Conservation (phyloP, 2,113 vertebrate genomes). For the Clarias batrachus region DNA sequence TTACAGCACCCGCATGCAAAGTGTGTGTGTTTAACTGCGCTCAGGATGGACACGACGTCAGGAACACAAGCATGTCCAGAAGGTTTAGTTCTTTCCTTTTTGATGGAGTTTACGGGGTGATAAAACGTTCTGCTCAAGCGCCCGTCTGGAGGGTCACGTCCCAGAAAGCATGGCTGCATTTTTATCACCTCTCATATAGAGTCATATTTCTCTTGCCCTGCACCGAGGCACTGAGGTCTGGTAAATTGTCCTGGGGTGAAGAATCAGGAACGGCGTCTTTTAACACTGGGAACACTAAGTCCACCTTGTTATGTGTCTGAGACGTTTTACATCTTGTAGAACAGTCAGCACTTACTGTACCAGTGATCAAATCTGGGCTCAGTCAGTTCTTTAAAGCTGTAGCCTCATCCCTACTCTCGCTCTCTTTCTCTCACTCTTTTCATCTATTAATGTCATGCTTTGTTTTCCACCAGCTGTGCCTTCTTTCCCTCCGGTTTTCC, state of each 20-base stretch:
- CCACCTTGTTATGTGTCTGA: not conserved
- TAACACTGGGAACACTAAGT: not conserved
- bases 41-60: not conserved
- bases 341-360: not conserved
- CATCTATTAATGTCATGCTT: slow-evolving; percentile 51
- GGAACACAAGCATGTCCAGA: not conserved
- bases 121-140: not conserved
- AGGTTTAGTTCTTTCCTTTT: not conserved
- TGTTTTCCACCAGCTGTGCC: slow-evolving; percentile 24
- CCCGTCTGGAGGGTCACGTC: not conserved
- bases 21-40: not conserved
- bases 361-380: not conserved
- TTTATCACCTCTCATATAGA: not conserved
- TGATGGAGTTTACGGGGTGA: not conserved
- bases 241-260: not conserved
- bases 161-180: not conserved
- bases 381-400: not conserved
- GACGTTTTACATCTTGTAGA: not conserved
- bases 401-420: not conserved
- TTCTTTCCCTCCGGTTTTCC: slow-evolving; percentile 24
- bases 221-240: not conserved
- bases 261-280: not conserved
- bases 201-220: not conserved
- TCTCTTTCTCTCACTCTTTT: not conserved
- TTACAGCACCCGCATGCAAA: not conserved